Evolutionary conservation across 2,888 invertebrate species (phyloP).

Genomic region (Mythimna vitellina): DNA sequence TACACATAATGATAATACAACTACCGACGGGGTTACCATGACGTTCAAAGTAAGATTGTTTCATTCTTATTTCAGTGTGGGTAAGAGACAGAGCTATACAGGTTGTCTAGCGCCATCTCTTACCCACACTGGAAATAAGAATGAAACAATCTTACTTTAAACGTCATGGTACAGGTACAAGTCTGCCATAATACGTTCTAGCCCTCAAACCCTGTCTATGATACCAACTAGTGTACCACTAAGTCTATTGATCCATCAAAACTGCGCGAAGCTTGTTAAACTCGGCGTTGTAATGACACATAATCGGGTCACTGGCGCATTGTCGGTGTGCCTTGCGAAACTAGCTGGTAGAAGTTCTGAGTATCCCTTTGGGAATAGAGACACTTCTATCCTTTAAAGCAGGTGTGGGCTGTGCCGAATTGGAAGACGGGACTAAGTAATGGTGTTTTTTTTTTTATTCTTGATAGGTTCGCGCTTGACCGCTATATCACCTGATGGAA

Average conservation of each 20-base stretch:
- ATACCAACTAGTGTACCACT: background rate
- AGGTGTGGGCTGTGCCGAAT: background rate
- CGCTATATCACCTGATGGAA: no score
- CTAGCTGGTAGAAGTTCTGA: background rate
- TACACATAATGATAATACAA: background rate
- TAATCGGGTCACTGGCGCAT: conserved; percentile 52
- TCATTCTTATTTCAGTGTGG: no score
- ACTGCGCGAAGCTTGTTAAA: conserved; percentile 27
- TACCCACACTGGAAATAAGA: no score
- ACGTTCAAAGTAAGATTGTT: no score
- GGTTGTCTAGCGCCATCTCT: no score
- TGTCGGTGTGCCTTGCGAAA: conserved; percentile 16
- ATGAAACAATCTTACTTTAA: no score
- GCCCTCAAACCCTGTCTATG: background rate
- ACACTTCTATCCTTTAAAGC: background rate
- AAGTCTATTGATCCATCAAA: conserved; percentile 44
- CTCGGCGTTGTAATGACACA: conserved; percentile 27
- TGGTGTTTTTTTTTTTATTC: no score
- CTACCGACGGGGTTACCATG: no score
- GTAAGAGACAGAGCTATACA: no score
- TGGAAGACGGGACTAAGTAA: background rate
- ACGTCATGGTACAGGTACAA: no score
- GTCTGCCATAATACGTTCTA: background rate
- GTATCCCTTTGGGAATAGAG: conserved; percentile 15
- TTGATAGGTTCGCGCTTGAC: no score